Evolutionary conservation across 2,797 vertebrate species (phyloP), one percentile per base, ranked within the genome.

Genomic region (Setipinna tenuifilis): DNA sequence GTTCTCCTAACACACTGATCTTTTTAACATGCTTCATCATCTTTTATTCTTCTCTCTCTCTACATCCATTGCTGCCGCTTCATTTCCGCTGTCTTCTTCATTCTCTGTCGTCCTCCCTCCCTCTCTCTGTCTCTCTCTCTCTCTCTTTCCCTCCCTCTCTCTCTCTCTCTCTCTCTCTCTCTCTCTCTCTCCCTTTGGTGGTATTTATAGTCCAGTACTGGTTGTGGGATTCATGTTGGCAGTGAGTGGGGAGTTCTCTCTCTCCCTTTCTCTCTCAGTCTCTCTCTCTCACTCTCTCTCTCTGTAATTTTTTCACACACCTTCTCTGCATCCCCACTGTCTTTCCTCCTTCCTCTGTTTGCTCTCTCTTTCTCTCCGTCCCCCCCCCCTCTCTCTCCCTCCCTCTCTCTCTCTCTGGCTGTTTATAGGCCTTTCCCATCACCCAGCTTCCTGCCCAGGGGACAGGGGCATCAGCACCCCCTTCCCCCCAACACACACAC

Each of bases 171-270:
- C 6, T 50, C 19, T 21, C 25, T 23, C 44, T 14, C 7, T 14
- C 28, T 50, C 81, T 58, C 48, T 10, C 57, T 44, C 59, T 35
- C 44, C 1, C 1, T 6, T 57, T 48, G 23, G 14, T 68, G 83
- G 84, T 88, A 88, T 88, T 88, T 86, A 88, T 88, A 86, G 87
- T 85, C 83, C 28, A 81, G 83, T 75, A 81, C 65, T 84, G 83
- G 81, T 80, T 57, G 82, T 46, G 81, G 86, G 87, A 83, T 75
- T 83, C 83, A 82, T 85, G 86, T 80, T 41, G 78, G 57, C 19
- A 68, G 54, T 82, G 71, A 82, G 85, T 83, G 82, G 31, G 46
- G 50, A 87, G 85, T 54, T 75, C 81, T 35, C 68, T 83, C 86
- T 81, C 54, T 71, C 31, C 35, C 65, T 31, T 28, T 35, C 61